Evolutionary conservation across 1,140 invertebrate species (phyloP).

Genomic region (Marisa cornuarietis): DNA sequence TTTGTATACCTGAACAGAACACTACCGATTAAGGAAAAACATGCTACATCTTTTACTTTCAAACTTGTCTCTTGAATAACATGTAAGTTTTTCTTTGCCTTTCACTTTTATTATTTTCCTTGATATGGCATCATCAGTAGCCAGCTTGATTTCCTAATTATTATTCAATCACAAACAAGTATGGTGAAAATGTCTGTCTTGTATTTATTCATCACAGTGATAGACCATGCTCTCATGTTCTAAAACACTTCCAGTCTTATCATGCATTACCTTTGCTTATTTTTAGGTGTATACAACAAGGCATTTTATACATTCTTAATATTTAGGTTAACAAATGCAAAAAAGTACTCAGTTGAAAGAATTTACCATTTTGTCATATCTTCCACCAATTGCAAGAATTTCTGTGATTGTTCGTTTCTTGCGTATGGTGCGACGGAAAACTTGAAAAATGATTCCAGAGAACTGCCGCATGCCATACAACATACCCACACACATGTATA

Average conservation of each 20-base stretch:
- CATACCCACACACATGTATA: slow-evolving; percentile 72
- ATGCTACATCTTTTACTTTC: not conserved
- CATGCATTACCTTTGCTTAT: too few relatives aligned
- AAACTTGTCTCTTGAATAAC: not conserved
- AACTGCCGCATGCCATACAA: slow-evolving; percentile 74
- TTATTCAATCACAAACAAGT: not conserved
- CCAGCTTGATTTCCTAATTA: not conserved
- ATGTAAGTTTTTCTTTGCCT: not conserved
- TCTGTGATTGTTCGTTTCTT: slow-evolving; percentile 70
- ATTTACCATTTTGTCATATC: slow-evolving; percentile 69
- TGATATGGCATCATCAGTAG: not conserved
- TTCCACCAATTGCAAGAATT: slow-evolving; percentile 75
- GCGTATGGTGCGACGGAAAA: slow-evolving; percentile 73
- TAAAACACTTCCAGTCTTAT: slow-evolving; percentile 48
- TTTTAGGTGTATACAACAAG: too few relatives aligned
- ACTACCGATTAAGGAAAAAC: not conserved
- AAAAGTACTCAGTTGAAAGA: too few relatives aligned
- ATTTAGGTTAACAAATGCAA: too few relatives aligned
- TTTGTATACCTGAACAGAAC: slow-evolving; percentile 45
- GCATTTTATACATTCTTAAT: too few relatives aligned
- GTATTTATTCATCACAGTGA: not conserved
- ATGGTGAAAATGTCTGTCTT: too few relatives aligned
- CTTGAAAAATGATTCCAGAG: slow-evolving; percentile 79
- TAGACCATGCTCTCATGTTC: not conserved
- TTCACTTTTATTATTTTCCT: not conserved